A percentile compares a stretch with the other conserved stretches of the same genome.
These are phyloP conservation scores for Acanthopleura granulata DNA, from an alignment of 2,888 invertebrate species.

Conservation along the genomic window DNA sequence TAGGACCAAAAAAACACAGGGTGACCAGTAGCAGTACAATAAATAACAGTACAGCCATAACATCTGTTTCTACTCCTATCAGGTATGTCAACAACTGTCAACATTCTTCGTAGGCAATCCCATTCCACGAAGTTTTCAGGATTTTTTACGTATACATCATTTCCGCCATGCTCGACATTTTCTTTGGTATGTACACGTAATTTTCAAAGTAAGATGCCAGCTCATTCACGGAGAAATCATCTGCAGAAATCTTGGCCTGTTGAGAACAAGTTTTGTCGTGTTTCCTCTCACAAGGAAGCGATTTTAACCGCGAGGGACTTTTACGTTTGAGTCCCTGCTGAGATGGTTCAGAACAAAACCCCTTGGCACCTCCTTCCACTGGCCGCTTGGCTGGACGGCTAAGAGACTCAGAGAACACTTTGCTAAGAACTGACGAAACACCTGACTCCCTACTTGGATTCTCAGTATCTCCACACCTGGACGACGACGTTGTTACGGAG, in stretches of 20 bases:
- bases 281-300: not conserved
- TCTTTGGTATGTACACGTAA: conserved; percentile 95
- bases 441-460: not conserved
- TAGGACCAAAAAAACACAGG: too few relatives aligned
- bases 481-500: not conserved
- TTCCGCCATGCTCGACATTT: conserved; percentile 98
- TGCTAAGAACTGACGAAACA: not conserved
- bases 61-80: too few relatives aligned
- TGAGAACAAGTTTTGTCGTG: conserved; percentile 77
- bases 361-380: not conserved
- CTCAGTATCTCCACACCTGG: too few relatives aligned
- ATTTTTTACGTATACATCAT: conserved; percentile 88
- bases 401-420: not conserved
- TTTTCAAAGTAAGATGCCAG: conserved; percentile 96
- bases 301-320: conserved; percentile 5
- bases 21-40: too few relatives aligned
- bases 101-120: too few relatives aligned
- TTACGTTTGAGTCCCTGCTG: not conserved
- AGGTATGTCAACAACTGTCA: too few relatives aligned
- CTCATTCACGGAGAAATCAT: conserved; percentile 92
- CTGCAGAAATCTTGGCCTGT: conserved; percentile 77
- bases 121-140: too few relatives aligned
- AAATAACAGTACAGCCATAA: too few relatives aligned
- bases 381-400: not conserved
- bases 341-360: not conserved